A percentile compares a stretch with the other conserved stretches of the same genome.
Evolutionary conservation across 2,888 invertebrate genomes (phyloP).

Genomic region (Trichacis sp.): DNA sequence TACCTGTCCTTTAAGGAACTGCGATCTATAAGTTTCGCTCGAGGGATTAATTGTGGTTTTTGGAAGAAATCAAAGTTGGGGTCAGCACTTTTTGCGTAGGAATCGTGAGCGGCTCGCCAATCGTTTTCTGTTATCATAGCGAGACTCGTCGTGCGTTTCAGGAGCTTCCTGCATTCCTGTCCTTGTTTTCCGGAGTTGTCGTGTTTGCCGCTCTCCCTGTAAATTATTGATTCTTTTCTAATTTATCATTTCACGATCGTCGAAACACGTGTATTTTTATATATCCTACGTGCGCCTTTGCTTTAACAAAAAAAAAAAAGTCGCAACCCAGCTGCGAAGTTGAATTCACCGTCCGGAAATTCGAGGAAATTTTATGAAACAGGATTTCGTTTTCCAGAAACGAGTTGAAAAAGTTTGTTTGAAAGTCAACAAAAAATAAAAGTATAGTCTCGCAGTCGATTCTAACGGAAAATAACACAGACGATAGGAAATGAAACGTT

Average conservation of each 20-base stretch:
- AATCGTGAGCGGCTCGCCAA: constrained; percentile 70
- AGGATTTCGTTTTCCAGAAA: no score
- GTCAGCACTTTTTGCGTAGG: constrained; percentile 56
- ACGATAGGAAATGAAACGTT: background rate
- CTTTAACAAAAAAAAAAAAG: no score
- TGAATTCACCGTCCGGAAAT: no score
- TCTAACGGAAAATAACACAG: no score
- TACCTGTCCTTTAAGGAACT: constrained; percentile 82
- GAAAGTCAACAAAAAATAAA: no score
- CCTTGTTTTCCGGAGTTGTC: constrained; percentile 49
- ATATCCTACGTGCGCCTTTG: no score
- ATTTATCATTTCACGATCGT: background rate
- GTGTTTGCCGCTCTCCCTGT: constrained; percentile 57
- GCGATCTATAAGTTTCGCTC: constrained; percentile 83
- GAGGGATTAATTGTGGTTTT: constrained; percentile 83
- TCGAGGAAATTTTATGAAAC: no score
- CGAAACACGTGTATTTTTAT: no score
- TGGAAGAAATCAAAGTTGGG: constrained; percentile 75
- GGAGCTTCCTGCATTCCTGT: constrained; percentile 65
- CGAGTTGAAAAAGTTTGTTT: background rate
- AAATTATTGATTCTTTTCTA: constrained; percentile 1
- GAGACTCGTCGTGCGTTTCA: constrained; percentile 79
- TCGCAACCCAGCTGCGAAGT: no score
- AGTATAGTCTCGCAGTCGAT: no score
- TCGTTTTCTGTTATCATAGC: constrained; percentile 84